Base-by-base conservation (phyloP, 2,888 invertebrate species). In the Timema podura region DNA sequence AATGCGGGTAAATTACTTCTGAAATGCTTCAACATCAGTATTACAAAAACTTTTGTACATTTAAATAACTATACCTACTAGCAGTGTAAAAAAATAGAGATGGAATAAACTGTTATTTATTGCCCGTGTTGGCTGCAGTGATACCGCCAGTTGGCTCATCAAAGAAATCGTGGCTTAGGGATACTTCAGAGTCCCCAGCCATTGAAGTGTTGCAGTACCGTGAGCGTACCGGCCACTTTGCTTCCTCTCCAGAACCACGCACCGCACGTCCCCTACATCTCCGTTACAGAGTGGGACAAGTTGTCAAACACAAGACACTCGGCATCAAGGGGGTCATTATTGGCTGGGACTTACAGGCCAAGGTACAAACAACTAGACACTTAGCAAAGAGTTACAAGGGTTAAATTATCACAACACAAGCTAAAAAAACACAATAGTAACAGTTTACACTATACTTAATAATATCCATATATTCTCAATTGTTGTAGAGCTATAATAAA, bases 241-340 rank as follows among this genome's bases (percentile, higher is more conserved):
- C 79, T 61, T 77, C 80, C n/a, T 83, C 83, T 5, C 73, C 78
- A 46, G 78, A 79, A 64, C 80, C 81, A 8, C 75, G 85, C 67
- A 76, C 75, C 65, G 79, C 79, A 10, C 77, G 83, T 30, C 79
- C 82, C 3, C 76, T 80, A 2, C 73, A 78, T 65, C 80, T 85
- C 5, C 78, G 80, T 66, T 85, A 78, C 75, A 78, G 83, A 44
- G 79, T 86, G 30, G 86, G 86, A 1, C 85, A 86, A 76, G 84
- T 85, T 47, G 79, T 85, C 51, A 75, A 76, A 70, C 85, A 84
- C 73, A 82, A 80, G 74, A 73, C 75, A 8, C 80, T 79, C 77
- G 81, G 81, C 45, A 85, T 83, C 72, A 76, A 81, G 72, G 86
- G 83, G 2, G 84, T 86, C 11, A 82, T 86, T 66, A 78, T 85